Conservation (phyloP, 2,113 vertebrate genomes). For the Tretioscincus oriximinensis region DNA sequence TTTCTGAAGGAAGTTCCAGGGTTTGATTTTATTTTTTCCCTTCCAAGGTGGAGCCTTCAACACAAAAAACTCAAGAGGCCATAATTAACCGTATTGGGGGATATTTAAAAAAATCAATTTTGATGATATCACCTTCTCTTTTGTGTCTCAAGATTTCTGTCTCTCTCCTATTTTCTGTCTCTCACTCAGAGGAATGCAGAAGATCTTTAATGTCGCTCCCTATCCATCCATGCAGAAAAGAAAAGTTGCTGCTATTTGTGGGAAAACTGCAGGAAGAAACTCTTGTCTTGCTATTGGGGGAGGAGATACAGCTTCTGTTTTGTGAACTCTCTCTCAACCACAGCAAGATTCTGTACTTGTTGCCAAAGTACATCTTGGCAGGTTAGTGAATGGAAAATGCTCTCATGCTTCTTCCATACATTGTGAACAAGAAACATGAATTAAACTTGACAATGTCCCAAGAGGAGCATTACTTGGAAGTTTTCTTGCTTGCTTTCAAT, state of each 20-base stretch:
- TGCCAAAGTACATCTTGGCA: background rate
- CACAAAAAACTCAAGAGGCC: background rate
- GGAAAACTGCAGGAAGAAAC: background rate
- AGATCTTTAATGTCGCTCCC: background rate
- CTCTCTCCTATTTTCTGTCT: background rate
- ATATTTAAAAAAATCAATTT: background rate
- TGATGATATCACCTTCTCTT: background rate
- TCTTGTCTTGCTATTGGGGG: background rate
- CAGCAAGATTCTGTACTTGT: background rate
- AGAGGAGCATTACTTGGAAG: background rate
- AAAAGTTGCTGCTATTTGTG: background rate
- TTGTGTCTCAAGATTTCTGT: background rate
- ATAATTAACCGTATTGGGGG: background rate
- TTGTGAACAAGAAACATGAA: background rate
- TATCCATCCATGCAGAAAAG: slow-evolving; percentile 8
- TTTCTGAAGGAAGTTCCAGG: background rate
- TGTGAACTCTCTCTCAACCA: background rate
- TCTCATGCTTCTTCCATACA: too few species aligned
- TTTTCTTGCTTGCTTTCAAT: background rate
- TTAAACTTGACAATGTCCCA: background rate
- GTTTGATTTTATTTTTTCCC: background rate
- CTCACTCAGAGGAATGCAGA: background rate
- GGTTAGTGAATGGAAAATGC: too few species aligned
- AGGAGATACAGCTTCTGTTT: background rate
- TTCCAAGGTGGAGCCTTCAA: background rate